Base-by-base conservation (phyloP, 2,888 invertebrate species). In the Heliconius ismenius region DNA sequence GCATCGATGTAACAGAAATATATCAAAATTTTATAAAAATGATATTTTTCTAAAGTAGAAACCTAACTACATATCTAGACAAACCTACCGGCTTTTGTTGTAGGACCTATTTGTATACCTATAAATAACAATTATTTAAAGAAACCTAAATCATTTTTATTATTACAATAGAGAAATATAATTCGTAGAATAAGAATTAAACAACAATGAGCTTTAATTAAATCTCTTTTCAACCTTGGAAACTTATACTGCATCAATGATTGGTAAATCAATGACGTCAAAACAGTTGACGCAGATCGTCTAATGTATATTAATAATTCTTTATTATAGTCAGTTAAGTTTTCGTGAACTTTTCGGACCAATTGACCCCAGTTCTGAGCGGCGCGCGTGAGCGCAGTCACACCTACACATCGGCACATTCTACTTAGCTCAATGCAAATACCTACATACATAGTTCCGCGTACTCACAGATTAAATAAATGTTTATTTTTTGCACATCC, bases 281-380 rank as follows among this genome's bases (percentile, higher is more conserved):
- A 82, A 83, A 86, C 85, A 82, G 83, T 87, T 91, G 91, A 92
- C 91, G 92, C 90, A 92, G 88, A 87, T 86, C 85, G 84, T 85
- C 85, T 83, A 84, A 82, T 83, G 83, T 86, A 83, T 83, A 82
- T 81, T 81, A 86, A 89, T 90, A 88, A 86, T 84, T 89, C 89
- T 89, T 92, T 87, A 89, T 92, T 90, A 88, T 84, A 84, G 87
- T 86, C 89, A 86, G 89, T 90, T 89, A 88, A 86, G 87, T 88
- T 91, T 88, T 91, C 86, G 87, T 88, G 87, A 88, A 87, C 87
- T 87, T 89, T 87, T 87, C 85, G 85, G 84, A 84, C 82, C 87
- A 92, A 91, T 92, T 92, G 92, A 92, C 91, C 90, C 87, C 86
- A 84, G 84, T 91, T 89, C 83, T 81, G 82, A 79, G 79, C 78